phyloP scores from a whole-genome alignment of 2,888 invertebrate species.

The Minunthozetes semirufus region DNA sequence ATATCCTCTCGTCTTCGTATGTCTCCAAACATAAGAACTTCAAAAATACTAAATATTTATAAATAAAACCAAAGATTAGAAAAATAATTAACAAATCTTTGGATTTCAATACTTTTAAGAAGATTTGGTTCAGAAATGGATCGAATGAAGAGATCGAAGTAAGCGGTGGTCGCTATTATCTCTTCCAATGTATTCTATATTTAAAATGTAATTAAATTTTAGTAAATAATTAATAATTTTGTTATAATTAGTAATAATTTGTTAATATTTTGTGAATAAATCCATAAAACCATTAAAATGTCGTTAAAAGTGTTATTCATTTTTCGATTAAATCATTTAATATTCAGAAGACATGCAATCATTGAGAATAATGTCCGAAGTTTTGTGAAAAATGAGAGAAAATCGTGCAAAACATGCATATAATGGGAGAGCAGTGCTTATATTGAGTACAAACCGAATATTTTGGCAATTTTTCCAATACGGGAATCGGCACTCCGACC shows the following conservation, averaged over 20 bases:
- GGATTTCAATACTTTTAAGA: conserved; percentile 59
- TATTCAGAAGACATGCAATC: neutral
- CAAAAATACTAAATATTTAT: conserved; percentile 61
- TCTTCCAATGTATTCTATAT: conserved; percentile 76
- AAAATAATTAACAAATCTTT: conserved; percentile 52
- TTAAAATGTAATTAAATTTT: neutral
- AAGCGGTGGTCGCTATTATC: conserved; percentile 83
- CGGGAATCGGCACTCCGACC: conserved; percentile 41
- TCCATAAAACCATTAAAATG: neutral
- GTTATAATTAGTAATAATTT: neutral
- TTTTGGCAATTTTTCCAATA: conserved; percentile 41
- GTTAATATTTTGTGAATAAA: neutral
- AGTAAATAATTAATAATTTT: neutral
- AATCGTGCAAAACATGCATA: conserved; percentile 31
- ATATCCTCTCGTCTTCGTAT: conserved; percentile 73
- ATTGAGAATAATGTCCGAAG: neutral
- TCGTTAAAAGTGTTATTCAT: neutral
- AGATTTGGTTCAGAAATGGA: conserved; percentile 78
- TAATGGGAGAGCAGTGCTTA: neutral
- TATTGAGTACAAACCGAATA: conserved; percentile 42
- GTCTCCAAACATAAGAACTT: conserved; percentile 69
- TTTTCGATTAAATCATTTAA: neutral
- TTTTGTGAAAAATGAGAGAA: neutral
- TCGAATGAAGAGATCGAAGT: conserved; percentile 80
- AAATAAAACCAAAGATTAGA: no score